Conservation (phyloP, 2,113 vertebrate genomes). For the Pica pica region DNA sequence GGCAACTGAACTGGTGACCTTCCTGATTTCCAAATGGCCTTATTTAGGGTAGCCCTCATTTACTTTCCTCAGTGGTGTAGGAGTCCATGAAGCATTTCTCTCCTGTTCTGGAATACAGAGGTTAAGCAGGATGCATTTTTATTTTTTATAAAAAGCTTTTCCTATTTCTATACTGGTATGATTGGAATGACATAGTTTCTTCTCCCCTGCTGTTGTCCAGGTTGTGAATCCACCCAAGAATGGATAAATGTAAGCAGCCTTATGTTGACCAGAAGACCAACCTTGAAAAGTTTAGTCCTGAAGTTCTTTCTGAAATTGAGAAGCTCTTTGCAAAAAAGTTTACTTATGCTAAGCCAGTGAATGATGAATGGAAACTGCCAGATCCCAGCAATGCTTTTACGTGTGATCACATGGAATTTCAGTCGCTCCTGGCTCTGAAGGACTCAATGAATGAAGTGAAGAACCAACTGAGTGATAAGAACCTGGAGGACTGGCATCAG, state of each 20-base stretch:
- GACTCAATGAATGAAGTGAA: slow-evolving; percentile 87
- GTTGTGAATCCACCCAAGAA: slow-evolving; percentile 66
- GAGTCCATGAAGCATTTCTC: neutral
- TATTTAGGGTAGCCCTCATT: neutral
- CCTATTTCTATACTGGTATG: neutral
- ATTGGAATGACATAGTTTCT: neutral
- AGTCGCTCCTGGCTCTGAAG: slow-evolving; percentile 80
- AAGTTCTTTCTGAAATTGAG: slow-evolving; percentile 73
- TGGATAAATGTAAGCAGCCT: slow-evolving; percentile 77
- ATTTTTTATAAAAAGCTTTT: neutral
- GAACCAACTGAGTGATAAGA: slow-evolving; percentile 90
- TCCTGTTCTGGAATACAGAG: neutral
- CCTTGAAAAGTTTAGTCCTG: slow-evolving; percentile 61
- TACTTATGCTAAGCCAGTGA: slow-evolving; percentile 76
- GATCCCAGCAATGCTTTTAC: slow-evolving; percentile 71
- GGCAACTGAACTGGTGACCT: neutral
- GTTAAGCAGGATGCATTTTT: neutral
- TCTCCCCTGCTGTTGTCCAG: neutral
- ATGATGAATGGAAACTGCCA: slow-evolving; percentile 80
- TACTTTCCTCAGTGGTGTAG: neutral
- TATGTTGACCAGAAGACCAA: slow-evolving; percentile 24
- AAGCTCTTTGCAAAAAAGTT: slow-evolving; percentile 81
- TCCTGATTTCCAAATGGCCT: neutral
- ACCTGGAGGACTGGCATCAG: slow-evolving; percentile 90
- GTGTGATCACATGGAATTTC: slow-evolving; percentile 63